A percentile compares a stretch with the other conserved stretches of the same genome.
phyloP scores from a whole-genome alignment of 2,888 invertebrate species.

The Ashinkailepas kermadecensis region DNA sequence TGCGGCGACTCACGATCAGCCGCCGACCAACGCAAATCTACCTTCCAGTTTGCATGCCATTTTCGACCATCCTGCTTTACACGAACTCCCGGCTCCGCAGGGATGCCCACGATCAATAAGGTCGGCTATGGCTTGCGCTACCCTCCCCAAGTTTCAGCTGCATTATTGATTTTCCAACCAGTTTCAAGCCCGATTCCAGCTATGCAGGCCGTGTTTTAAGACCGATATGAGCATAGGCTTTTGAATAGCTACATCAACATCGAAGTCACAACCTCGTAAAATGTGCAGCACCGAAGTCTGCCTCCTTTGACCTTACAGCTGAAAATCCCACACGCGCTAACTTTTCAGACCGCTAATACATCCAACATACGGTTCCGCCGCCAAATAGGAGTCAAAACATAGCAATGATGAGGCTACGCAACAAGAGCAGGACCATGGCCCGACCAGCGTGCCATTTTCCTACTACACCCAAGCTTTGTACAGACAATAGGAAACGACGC shows the following conservation, averaged over 20 bases:
- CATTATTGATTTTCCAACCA: constrained; percentile 3
- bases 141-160: not conserved
- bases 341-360: not conserved
- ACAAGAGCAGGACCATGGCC: not conserved
- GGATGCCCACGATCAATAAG: not conserved
- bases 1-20: not conserved
- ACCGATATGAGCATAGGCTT: not conserved
- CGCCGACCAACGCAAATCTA: not conserved
- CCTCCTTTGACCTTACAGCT: too few relatives aligned
- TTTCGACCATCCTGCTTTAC: not conserved
- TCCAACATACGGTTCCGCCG: not conserved
- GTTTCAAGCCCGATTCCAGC: not conserved
- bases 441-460: not conserved
- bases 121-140: not conserved
- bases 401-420: not conserved
- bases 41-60: not conserved
- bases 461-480: too few relatives aligned
- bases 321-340: not conserved
- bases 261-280: not conserved
- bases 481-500: too few relatives aligned
- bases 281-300: not conserved
- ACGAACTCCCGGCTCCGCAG: not conserved
- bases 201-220: not conserved
- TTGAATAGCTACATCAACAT: not conserved
- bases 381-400: constrained; percentile 16